Percentiles rank a stretch among this genome's conserved stretches.
phyloP scores from a whole-genome alignment of 2,888 invertebrate species.

The Andrena fulva region DNA sequence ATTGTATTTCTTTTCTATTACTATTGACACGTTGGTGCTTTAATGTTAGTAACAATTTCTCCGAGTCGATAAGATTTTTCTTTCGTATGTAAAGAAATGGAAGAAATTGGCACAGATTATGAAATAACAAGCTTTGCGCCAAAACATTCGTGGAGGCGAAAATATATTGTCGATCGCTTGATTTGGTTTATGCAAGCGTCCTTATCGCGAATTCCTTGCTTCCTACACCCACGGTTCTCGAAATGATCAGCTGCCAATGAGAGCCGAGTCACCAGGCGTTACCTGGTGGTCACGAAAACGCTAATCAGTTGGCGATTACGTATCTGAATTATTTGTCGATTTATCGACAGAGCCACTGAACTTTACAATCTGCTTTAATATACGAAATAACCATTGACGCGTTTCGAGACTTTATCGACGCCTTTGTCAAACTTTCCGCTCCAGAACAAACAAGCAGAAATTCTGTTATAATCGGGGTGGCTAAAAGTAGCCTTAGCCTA shows the following conservation, averaged over 20 bases:
- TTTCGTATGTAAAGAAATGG: background rate
- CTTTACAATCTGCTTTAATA: background rate
- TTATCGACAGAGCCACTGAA: slow-evolving; percentile 26
- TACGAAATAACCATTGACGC: background rate
- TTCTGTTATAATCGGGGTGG: no score
- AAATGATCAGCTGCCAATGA: slow-evolving; percentile 54
- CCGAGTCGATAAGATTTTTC: background rate
- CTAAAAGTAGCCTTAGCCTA: no score
- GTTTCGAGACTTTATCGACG: no score
- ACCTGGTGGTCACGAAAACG: slow-evolving; percentile 16
- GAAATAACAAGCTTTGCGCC: background rate
- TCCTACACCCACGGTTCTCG: slow-evolving; percentile 24
- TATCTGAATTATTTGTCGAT: slow-evolving; percentile 50
- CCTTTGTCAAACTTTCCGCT: no score
- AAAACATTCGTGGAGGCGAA: no score
- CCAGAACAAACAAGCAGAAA: no score
- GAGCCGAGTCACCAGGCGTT: slow-evolving; percentile 34
- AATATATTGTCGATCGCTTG: background rate
- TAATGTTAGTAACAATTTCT: no score
- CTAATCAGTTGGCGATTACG: slow-evolving; percentile 41
- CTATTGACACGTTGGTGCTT: no score
- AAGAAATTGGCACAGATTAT: background rate
- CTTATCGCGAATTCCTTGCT: slow-evolving; percentile 41
- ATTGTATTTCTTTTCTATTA: background rate
- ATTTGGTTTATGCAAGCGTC: background rate